phyloP scores from a whole-genome alignment of 1,140 invertebrate species.

The Mamestra configurata region DNA sequence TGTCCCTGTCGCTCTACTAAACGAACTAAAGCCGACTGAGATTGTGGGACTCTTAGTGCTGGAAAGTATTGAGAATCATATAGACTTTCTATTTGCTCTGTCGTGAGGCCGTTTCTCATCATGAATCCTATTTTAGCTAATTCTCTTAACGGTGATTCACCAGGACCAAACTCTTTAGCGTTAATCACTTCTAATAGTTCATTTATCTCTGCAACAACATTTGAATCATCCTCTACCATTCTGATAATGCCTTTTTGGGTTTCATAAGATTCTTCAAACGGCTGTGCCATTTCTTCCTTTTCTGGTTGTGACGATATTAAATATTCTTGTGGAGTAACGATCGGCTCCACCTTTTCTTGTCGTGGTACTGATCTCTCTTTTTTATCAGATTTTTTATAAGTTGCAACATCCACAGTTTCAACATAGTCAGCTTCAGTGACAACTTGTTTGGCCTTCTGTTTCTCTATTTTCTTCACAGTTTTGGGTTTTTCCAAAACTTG shows the following conservation, averaged over 20 bases:
- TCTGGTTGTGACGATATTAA: slow-evolving; percentile 89
- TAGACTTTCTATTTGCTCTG: slow-evolving; percentile 92
- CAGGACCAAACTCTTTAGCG: slow-evolving; percentile 93
- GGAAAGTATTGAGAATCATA: slow-evolving; percentile 94
- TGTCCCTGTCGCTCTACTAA: slow-evolving; percentile 94
- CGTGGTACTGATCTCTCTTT: slow-evolving; percentile 71
- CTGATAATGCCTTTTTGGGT: slow-evolving; percentile 89
- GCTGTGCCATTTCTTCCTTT: slow-evolving; percentile 88
- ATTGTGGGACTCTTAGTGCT: slow-evolving; percentile 92
- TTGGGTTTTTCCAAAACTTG: slow-evolving; percentile 67
- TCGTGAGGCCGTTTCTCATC: slow-evolving; percentile 92
- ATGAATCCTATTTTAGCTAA: slow-evolving; percentile 94
- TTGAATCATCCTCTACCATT: slow-evolving; percentile 88
- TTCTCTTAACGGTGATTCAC: slow-evolving; percentile 93
- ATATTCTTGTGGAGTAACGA: slow-evolving; percentile 88
- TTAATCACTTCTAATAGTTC: slow-evolving; percentile 92
- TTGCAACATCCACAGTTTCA: slow-evolving; percentile 89
- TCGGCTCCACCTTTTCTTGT: slow-evolving; percentile 85
- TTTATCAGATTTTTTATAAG: slow-evolving; percentile 90
- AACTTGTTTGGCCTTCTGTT: slow-evolving; percentile 87
- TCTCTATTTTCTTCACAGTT: slow-evolving; percentile 62
- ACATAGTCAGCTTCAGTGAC: slow-evolving; percentile 89
- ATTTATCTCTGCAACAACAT: slow-evolving; percentile 91
- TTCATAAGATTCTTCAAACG: slow-evolving; percentile 88
- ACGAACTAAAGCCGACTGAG: slow-evolving; percentile 94